Evolutionary conservation across 2,113 vertebrate genomes (phyloP), one percentile per base, ranked within the genome.

Genomic region (Melanostigma gelatinosum): DNA sequence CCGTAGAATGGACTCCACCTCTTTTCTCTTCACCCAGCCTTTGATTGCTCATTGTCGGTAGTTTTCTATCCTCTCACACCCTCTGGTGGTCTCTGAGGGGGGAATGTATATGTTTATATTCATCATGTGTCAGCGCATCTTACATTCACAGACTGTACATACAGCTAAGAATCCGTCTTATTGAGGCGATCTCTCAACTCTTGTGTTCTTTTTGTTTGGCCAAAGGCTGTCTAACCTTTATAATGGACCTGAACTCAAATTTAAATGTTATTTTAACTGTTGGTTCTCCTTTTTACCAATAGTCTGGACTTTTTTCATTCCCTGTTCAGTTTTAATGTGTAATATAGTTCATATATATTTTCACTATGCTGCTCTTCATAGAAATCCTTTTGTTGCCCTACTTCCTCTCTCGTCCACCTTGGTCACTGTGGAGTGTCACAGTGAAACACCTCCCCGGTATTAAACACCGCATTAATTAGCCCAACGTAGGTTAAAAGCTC

Each of bases 261-360:
- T 93, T 90, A 90, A 91, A 82, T 87, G 68, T 90, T 86, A 72
- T 85, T 93, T 90, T 83, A 88, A 70, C 68, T 63, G 70, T 90
- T 85, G 85, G 60, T 79, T 85, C 36, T 68, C 72, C 16, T 29
- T 15, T 54, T 83, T 15, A 83, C 75, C 72, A 74, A 77, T 84
- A 72, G 58, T 83, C 48, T 70, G 65, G 50, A 85, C 3, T 32
- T 57, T 57, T 82, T 78, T 87, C 77, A 44, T 67, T 65, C 72
- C 20, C 57, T 55, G 4, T 60, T 71, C 74, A 78, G 27, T 87
- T 92, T 87, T 79, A 87, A 77, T 82, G 67, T 91, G 89, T 92
- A 91, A 91, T 83, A 92, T 92, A 91, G 86, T 54, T 83, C 76
- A 64, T 83, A 82, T 90, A 34, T 87, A 79, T 82, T 90, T 81